Percentiles rank a stretch among this genome's conserved stretches.
These are phyloP conservation scores for Melinaea marsaeus DNA, from an alignment of 2,888 invertebrate species.

Conservation along the genomic window DNA sequence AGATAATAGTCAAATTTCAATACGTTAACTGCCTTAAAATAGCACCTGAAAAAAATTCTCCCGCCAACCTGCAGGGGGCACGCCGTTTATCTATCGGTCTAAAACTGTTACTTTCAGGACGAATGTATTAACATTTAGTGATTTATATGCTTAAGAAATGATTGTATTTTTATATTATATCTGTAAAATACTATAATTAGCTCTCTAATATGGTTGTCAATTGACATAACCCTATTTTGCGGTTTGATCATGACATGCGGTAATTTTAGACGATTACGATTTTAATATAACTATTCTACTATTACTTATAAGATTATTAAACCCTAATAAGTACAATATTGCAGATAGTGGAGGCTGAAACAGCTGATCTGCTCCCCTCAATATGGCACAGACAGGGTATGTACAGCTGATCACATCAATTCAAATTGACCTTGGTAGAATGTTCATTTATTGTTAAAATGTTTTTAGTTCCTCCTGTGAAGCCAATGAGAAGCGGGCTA, in stretches of 20 bases:
- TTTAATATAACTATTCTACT: conserved; percentile 41
- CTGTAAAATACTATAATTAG: conserved; percentile 48
- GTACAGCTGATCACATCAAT: conserved; percentile 47
- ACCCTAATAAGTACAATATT: conserved; percentile 48
- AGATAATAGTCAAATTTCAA: conserved; percentile 37
- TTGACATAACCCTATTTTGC: conserved; percentile 76
- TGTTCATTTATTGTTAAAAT: conserved; percentile 55
- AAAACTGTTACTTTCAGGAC: conserved; percentile 41
- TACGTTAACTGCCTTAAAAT: conserved; percentile 44
- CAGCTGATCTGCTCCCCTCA: conserved; percentile 50
- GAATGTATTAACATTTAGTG: conserved; percentile 36
- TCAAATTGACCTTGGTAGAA: conserved; percentile 54
- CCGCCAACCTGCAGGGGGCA: conserved; percentile 77
- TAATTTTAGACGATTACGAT: conserved; percentile 57
- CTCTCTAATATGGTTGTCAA: conserved; percentile 66
- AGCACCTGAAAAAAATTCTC: conserved; percentile 59
- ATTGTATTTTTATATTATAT: conserved; percentile 36
- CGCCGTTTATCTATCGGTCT: conserved; percentile 55
- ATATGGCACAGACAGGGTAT: conserved; percentile 72
- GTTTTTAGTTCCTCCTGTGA: conserved; percentile 64
- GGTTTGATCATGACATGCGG: conserved; percentile 74
- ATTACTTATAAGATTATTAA: conserved; percentile 32
- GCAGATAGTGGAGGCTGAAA: conserved; percentile 50
- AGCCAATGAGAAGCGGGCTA: conserved; percentile 56
- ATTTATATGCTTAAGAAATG: conserved; percentile 34